These are phyloP conservation scores for Hydractinia symbiolongicarpus DNA, from an alignment of 30 jellyfish, hydroid and myxozoan genomes.

Conservation along the genomic window DNA sequence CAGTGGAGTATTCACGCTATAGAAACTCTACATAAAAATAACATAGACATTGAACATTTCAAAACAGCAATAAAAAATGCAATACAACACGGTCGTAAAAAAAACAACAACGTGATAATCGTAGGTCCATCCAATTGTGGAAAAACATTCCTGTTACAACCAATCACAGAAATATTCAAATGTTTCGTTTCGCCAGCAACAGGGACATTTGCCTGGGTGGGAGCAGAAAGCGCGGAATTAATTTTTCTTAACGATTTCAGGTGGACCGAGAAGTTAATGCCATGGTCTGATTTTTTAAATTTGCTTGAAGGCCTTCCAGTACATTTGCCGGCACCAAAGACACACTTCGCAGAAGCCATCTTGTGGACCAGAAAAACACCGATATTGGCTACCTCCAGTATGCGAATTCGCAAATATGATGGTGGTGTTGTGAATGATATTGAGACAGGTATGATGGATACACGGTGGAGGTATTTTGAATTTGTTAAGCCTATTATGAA, in stretches of 20 bases:
- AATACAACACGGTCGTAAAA: neutral
- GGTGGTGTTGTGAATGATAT: neutral
- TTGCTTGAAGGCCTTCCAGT: neutral
- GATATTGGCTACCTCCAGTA: neutral
- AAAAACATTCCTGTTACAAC: neutral
- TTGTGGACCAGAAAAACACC: neutral
- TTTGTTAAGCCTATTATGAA: neutral
- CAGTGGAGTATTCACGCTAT: too few relatives aligned
- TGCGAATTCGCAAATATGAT: neutral
- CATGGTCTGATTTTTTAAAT: neutral
- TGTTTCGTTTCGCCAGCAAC: neutral
- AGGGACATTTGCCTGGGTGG: neutral
- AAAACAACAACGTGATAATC: neutral
- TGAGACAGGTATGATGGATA: neutral
- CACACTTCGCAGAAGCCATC: neutral
- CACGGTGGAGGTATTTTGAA: neutral
- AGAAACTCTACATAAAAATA: neutral
- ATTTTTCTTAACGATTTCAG: too few relatives aligned
- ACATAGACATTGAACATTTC: neutral
- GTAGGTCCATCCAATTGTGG: neutral
- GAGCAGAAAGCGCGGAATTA: neutral
- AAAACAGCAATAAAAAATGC: neutral
- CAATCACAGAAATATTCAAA: neutral
- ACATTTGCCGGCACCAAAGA: too few relatives aligned
- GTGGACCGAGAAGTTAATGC: neutral